A percentile compares a stretch with the other conserved stretches of the same genome.
These are phyloP conservation scores for Polydrusus cervinus DNA, from an alignment of 2,888 invertebrate genomes.

Conservation along the genomic window DNA sequence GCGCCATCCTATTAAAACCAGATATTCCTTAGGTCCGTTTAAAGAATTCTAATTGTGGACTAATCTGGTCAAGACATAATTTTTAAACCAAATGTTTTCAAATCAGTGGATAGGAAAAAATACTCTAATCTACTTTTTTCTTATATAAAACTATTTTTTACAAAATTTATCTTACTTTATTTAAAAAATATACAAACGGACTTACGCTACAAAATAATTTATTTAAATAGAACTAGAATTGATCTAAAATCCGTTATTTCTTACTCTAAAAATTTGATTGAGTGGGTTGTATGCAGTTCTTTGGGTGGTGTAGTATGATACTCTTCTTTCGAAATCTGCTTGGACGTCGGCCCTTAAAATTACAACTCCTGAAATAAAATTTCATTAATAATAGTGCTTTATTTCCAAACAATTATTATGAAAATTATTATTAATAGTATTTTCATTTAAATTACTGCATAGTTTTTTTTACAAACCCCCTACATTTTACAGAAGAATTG, in stretches of 20 bases:
- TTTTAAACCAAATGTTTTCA: too few species aligned
- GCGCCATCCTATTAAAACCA: too few species aligned
- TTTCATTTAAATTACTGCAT: too few species aligned
- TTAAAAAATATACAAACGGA: slow-evolving; percentile 51
- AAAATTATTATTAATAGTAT: too few species aligned
- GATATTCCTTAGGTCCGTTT: too few species aligned
- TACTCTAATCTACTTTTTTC: too few species aligned
- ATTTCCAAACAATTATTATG: too few species aligned
- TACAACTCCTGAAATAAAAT: slow-evolving; percentile 78
- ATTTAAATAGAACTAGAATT: slow-evolving; percentile 37
- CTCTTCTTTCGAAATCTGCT: slow-evolving; percentile 70
- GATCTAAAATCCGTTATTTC: slow-evolving; percentile 63
- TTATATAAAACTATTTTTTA: slow-evolving; percentile 21
- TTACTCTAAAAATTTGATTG: slow-evolving; percentile 74
- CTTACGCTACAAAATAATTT: slow-evolving; percentile 54
- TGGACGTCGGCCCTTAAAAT: slow-evolving; percentile 88
- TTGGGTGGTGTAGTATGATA: slow-evolving; percentile 67
- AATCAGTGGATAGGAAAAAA: too few species aligned
- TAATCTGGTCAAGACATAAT: too few species aligned
- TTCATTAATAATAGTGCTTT: neutral
- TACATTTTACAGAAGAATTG: too few species aligned
- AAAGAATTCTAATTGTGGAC: too few species aligned
- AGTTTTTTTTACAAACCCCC: too few species aligned
- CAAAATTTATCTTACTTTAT: slow-evolving; percentile 38
- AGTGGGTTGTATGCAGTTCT: slow-evolving; percentile 72